Evolutionary conservation across 2,113 vertebrate species (phyloP).

Genomic region (Pandion haliaetus): DNA sequence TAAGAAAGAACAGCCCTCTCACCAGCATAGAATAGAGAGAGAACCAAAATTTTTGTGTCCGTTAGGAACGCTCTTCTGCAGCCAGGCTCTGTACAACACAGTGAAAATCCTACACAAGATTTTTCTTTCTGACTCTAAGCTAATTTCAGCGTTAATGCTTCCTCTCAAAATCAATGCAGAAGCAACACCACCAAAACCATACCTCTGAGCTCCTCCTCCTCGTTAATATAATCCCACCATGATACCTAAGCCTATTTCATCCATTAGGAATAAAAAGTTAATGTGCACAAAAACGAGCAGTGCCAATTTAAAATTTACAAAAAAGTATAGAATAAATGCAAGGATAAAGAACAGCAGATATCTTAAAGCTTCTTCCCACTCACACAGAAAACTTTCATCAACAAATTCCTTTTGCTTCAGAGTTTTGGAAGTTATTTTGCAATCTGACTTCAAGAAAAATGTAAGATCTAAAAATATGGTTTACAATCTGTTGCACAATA

Average conservation of each 20-base stretch:
- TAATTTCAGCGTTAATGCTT: background rate
- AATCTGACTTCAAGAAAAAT: slow-evolving; percentile 39
- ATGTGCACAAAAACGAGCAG: background rate
- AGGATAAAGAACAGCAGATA: background rate
- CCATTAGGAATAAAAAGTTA: background rate
- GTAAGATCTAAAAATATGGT: slow-evolving; percentile 28
- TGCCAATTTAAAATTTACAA: background rate
- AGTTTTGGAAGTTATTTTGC: slow-evolving; percentile 39
- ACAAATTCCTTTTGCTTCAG: slow-evolving; percentile 37
- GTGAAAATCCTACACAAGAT: background rate
- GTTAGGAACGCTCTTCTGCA: background rate
- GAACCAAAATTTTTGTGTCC: background rate
- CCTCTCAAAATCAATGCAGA: background rate
- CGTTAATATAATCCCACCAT: background rate
- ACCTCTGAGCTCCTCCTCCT: background rate
- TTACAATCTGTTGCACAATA: slow-evolving; percentile 54
- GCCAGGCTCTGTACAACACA: background rate
- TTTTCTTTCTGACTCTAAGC: background rate
- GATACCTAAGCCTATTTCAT: background rate
- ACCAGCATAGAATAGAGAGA: background rate
- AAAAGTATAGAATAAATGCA: background rate
- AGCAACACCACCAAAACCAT: background rate
- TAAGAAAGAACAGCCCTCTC: background rate
- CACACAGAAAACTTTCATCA: background rate
- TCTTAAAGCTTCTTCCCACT: background rate